Conservation (phyloP, 2,113 vertebrate species). For the Paracyprichromis sp. region DNA sequence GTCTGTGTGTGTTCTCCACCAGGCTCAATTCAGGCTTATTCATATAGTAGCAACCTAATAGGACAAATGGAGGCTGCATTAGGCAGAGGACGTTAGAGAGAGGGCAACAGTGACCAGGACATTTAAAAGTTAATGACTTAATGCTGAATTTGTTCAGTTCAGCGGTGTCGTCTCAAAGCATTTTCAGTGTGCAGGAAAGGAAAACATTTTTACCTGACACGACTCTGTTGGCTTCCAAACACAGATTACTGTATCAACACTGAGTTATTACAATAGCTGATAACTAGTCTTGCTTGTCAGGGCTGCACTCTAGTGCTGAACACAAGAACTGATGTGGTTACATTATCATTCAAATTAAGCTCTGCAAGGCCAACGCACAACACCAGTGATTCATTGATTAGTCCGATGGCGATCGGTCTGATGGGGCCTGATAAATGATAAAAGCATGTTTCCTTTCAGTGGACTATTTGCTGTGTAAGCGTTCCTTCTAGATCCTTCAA, state of each 20-base stretch:
- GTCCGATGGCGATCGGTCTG: neutral
- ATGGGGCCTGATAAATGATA: neutral
- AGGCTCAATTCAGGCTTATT: constrained; percentile 45
- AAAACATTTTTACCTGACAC: neutral
- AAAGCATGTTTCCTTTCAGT: constrained; percentile 6
- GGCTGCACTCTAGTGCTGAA: neutral
- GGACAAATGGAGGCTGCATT: neutral
- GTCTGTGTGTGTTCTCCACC: constrained; percentile 40
- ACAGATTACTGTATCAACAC: neutral
- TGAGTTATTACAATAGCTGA: neutral
- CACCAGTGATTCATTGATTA: neutral
- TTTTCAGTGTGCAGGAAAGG: neutral
- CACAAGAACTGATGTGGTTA: neutral
- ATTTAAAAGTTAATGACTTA: fast-evolving
- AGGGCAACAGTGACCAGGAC: neutral
- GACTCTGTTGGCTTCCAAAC: neutral
- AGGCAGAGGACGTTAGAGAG: neutral
- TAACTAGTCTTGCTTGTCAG: neutral
- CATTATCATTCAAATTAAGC: neutral
- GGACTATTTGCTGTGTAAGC: constrained; percentile 30
- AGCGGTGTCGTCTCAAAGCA: fast-evolving
- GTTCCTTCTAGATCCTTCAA: constrained; percentile 17
- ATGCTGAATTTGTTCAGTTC: neutral
- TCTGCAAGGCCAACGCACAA: neutral
- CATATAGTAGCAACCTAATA: neutral